Percentiles rank a stretch among this genome's conserved stretches.
Conservation (phyloP, 1,140 invertebrate genomes). For the Leptinotarsa texana region DNA sequence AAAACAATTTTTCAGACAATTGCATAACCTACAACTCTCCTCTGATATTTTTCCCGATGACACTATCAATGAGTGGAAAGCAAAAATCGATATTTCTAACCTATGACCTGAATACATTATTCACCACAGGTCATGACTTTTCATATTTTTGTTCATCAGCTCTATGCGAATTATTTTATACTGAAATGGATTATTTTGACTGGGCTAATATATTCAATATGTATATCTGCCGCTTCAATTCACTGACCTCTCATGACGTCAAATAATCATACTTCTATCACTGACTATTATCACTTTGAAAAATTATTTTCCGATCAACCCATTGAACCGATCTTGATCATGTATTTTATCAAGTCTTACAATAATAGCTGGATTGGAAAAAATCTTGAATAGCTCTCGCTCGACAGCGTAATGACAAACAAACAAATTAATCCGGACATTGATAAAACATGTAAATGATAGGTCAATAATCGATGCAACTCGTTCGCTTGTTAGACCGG, state of each 20-base stretch:
- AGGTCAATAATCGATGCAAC: conserved; percentile 15
- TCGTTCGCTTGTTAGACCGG: background rate
- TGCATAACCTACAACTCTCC: too few species aligned
- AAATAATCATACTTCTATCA: background rate
- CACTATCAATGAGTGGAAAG: too few species aligned
- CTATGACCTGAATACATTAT: too few species aligned
- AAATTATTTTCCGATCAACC: background rate
- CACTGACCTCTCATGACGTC: background rate
- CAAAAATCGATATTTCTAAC: too few species aligned
- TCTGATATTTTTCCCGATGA: too few species aligned
- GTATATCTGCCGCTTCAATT: background rate
- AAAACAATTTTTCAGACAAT: too few species aligned
- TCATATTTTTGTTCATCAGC: too few species aligned
- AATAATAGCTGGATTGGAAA: background rate
- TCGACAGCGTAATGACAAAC: background rate
- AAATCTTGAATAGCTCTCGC: background rate
- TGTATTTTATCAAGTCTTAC: background rate
- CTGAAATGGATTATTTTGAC: too few species aligned
- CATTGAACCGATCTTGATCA: background rate
- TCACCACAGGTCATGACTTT: too few species aligned
- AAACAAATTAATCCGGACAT: background rate
- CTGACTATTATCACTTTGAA: background rate
- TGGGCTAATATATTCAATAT: too few species aligned
- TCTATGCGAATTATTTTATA: too few species aligned
- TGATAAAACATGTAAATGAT: conserved; percentile 13